Base-by-base conservation (phyloP, 2,888 invertebrate species). In the Tridacna crocea region DNA sequence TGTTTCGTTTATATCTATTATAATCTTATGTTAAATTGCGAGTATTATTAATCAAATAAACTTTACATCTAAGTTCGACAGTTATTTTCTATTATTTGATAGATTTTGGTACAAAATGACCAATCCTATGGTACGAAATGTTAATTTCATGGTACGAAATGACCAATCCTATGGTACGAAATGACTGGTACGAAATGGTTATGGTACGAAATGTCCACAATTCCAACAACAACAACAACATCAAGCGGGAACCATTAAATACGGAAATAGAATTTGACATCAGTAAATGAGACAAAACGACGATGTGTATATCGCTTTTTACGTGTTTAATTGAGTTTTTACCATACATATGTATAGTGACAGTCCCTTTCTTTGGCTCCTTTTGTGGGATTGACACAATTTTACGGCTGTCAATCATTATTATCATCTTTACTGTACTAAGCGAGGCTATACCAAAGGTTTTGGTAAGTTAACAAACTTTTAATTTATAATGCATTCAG, bases 311-410 rank as follows among this genome's bases (percentile, higher is more conserved):
- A 13, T 77, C 87, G 36, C 55, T 87, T n/a, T 87, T 83, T 66
- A 80, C 74, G 13, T 88, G 87, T 80, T 66, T 89, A 60, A 85
- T 90, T 10, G 92, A 92, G 66, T 88, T 91, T 77, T 75, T 92
- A 27, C 90, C 91, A 0, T 92, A 89, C 70, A 68, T 92, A 15
- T 88, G 88, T 63, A 87, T 92, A 24, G 91, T 91, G 24, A 89
- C 90, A 27, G 80, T 91, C 24, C 92, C 92, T 11, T 79, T 92
- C 55, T 88, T 90, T 73, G 92, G 92, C 11, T 89, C 91, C 17
- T 92, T 92, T 82, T 88, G 88, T 72, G 92, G 92, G 15, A 84
- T 88, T 55, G 91, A 91, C 26, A 77, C 89, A 17, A 88, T 90
- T 75, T 79, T 91, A 61, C 80, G 91, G 48, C 68, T 91, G 55